Base-by-base conservation (phyloP, 1,140 invertebrate species). In the Aphidius ervi region DNA sequence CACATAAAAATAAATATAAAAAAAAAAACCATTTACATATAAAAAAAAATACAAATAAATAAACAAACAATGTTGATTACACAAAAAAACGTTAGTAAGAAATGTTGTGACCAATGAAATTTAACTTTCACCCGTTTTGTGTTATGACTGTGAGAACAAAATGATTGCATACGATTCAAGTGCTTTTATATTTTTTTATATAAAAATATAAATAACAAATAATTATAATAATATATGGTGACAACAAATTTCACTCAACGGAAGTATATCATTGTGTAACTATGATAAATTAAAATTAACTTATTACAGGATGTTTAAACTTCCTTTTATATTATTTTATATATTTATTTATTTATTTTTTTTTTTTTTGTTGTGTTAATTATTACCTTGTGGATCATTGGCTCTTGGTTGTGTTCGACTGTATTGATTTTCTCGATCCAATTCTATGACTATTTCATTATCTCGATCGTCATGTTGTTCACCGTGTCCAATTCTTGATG, bases 401-500 rank as follows among this genome's bases (percentile, higher is more conserved):
- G 78, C 77, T 71, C 78, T 74, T 53, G 77, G 78, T 65, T 80
- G 78, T 45, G 77, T 80, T 66, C 77, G 77, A 73, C 77, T 75
- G 70, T 79, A 80, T 67, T 79, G 78, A 75, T 79, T 80, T 71
- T 79, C 77, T 66, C 73, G 76, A 72, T 80, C 78, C 76, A 80
- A 70, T 65, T 77, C 76, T 74, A 80, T 79, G 75, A 80, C 75
- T 69, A 80, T 79, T 74, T 80, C 78, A 74, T 79, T 80, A 69
- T 78, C 76, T 65, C 73, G 73, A 64, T 76, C 77, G 67, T 79
- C 76, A 64, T 71, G 72, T 58, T 73, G 74, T 65, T 79, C 76
- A 56, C 74, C 74, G 61, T 70, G 74, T 8, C 76, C 76, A 65
- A 77, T 70, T 70, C 74, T 73, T 62, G 76, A 69, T 67, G 70